These are phyloP conservation scores for Drosophila melanica DNA, from an alignment of 1,140 invertebrate species.

Conservation along the genomic window DNA sequence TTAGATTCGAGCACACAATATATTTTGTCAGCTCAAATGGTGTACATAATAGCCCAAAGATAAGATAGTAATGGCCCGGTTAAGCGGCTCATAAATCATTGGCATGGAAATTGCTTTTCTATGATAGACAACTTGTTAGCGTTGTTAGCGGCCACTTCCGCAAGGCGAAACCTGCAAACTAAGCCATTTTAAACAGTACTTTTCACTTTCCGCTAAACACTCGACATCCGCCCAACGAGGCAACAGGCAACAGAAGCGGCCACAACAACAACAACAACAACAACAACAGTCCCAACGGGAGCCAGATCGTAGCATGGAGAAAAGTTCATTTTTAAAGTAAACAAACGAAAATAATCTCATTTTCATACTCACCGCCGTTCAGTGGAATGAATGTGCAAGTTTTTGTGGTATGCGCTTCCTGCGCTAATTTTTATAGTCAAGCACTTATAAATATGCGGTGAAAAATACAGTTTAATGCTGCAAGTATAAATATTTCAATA, in stretches of 20 bases:
- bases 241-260: constrained; percentile 17
- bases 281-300: constrained; percentile 20
- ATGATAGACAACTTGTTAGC: constrained; percentile 77
- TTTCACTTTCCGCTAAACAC: constrained; percentile 81
- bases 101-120: constrained; percentile 81
- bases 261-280: constrained; percentile 9
- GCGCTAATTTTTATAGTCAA: constrained; percentile 64
- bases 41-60: constrained; percentile 78
- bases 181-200: constrained; percentile 80
- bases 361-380: constrained; percentile 65
- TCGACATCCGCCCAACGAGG: constrained; percentile 67
- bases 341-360: constrained; percentile 77
- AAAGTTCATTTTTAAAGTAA: constrained; percentile 77
- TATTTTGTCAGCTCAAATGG: constrained; percentile 80
- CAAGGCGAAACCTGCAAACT: constrained; percentile 78
- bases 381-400: constrained; percentile 74
- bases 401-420: constrained; percentile 75
- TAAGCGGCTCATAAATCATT: constrained; percentile 81
- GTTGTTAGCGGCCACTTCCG: constrained; percentile 66
- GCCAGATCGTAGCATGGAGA: constrained; percentile 45
- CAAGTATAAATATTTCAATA: constrained; percentile 22
- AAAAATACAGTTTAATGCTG: constrained; percentile 38
- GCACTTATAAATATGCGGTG: constrained; percentile 63
- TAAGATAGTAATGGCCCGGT: constrained; percentile 78
- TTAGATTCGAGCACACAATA: constrained; percentile 77